Evolutionary conservation across 2,888 invertebrate species (phyloP), one percentile per base, ranked within the genome.

Genomic region (Drosophila multiciliata): DNA sequence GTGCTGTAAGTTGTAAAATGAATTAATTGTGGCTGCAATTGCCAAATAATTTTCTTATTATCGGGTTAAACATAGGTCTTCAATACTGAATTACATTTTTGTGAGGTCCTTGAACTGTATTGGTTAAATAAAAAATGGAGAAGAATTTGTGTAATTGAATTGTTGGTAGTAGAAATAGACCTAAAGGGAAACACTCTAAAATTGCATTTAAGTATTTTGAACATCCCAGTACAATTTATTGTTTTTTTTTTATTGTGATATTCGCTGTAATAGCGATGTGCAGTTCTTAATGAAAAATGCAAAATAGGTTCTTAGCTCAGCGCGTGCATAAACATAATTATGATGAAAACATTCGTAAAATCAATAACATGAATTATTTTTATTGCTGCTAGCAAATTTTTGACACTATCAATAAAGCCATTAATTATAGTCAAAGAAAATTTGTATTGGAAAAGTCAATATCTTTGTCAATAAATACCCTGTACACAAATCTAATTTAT

Each of bases 391-490:
- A 50, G 59, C 36, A 67, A 58, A 55, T 66, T 5, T 58, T 55
- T n/a, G 33, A 57, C 52, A 50, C 63, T 73, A 83, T 83, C 76
- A 72, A 77, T 79, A 71, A 74, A 72, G 70, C 74, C 68, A 79
- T 83, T 79, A 76, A 80, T 78, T 81, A 66, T 63, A 42, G 63
- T 74, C 49, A 69, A 74, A 61, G 70, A 60, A 53, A 40, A 59
- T 63, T 65, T 32, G 29, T 55, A 78, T 38, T 29, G 6, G 17
- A 49, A 32, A 40, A 20, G 17, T 35, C n/a, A 38, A 3, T 11
- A 20, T 11, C 17, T n/a, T 5, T 20, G 38, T 48, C 29, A n/a
- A 26, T 3, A 26, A 15, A 26, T 61, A 58, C 60, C 35, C 55
- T 48, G 23, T 58, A n/a, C n/a, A 11, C 20, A 53, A 9, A 9